Base-by-base conservation (phyloP, 1,140 invertebrate genomes). In the Bombus picipes region DNA sequence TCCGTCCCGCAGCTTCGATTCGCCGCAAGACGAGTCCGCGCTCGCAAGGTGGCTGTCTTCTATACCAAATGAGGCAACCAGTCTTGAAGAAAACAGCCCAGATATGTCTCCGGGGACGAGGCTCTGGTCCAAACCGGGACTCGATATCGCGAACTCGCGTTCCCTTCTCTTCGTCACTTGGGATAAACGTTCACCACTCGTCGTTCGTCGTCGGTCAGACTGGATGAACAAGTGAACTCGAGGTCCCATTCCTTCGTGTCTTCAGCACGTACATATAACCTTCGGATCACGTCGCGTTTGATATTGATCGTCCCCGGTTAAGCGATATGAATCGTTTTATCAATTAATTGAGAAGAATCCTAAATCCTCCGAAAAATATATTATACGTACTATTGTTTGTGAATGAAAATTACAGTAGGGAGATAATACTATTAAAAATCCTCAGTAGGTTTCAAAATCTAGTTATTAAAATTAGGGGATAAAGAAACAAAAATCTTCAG, bases 151-250 rank as follows among this genome's bases (percentile, higher is more conserved):
- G 87, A 90, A 90, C 81, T 85, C 59, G 70, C 78, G 59, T 76
- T 79, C 81, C 74, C 81, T 80, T 65, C 66, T 83, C 79, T 73
- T 43, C 72, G 22, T 39, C 73, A 59, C 75, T 37, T 83, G 93
- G 85, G 94, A 94, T 94, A 93, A 95, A 95, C 89, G 94, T 94
- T 93, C 47, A 53, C 94, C 93, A 83, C 78, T n/a, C 65, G 87
- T 81, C 86, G 91, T 71, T 86, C 86, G 68, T 59, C 73, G 57
- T 82, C 57, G 65, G 43, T 72, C 78, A 85, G 83, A 93, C 93
- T 93, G 91, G 92, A 93, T 80, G 92, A 91, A 90, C 94, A 93
- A 94, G 92, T 94, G 90, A 94, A 94, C 94, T 94, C 89, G 82
- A 89, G 87, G 75, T 84, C 84, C 84, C 88, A 89, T 92, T 92